These are phyloP conservation scores for Cistogaster globosa DNA, from an alignment of 2,888 invertebrate species.

Conservation along the genomic window DNA sequence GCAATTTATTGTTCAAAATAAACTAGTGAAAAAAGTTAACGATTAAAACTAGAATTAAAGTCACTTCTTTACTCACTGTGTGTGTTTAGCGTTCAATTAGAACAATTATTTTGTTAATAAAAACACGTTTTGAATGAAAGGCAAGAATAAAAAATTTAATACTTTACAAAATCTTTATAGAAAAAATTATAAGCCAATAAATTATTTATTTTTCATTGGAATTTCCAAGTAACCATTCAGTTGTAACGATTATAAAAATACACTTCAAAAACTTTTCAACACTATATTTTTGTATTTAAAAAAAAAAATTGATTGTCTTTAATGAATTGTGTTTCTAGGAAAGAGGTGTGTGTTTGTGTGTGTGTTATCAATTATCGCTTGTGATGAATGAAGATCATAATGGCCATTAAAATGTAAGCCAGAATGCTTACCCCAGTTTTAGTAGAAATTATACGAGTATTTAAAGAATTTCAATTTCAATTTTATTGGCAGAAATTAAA, in stretches of 20 bases:
- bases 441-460: neutral
- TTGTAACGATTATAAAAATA: constrained; percentile 19
- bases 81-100: neutral
- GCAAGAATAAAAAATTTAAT: neutral
- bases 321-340: constrained; percentile 13
- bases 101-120: neutral
- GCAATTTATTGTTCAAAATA: constrained; percentile 21
- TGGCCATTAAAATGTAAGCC: constrained; percentile 42
- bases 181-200: neutral
- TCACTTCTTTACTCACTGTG: no score
- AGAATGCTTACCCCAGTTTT: constrained; percentile 36
- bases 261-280: neutral
- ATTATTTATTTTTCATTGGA: neutral
- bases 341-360: constrained; percentile 24
- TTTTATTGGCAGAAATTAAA: no score
- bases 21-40: constrained; percentile 12
- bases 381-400: constrained; percentile 20
- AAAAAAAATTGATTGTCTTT: neutral
- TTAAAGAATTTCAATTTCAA: no score
- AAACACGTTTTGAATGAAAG: neutral
- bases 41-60: constrained; percentile 2
- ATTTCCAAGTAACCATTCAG: constrained; percentile 9
- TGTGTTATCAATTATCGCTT: constrained; percentile 2
- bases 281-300: neutral
- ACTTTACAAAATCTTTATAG: neutral